Evolutionary conservation across 2,113 vertebrate genomes (phyloP), one percentile per base, ranked within the genome.

Genomic region (Amphilophus citrinellus): DNA sequence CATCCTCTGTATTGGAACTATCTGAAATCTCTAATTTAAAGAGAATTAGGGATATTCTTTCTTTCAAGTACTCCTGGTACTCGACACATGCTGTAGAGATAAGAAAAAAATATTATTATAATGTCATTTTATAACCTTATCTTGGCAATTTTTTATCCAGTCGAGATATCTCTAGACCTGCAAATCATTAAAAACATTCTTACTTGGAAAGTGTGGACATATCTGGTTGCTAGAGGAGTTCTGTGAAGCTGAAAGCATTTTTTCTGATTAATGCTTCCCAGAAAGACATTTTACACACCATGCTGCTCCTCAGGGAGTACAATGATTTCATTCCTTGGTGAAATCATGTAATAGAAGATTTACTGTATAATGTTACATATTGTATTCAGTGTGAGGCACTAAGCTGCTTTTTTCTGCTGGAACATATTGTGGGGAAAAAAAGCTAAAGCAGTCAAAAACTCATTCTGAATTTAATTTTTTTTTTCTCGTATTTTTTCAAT

Each of bases 211-310:
- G 15, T 77, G 44, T 18, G 18, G 66, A 47, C 32, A 22, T 35
- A 76, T 32, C 0, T 66, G 27, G 14, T 10, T 73, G 17, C 27
- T 73, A 20, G 17, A 80, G 32, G 53, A 76, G 62, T 35, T 83
- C 0, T 78, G 42, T 13, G 27, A 83, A 83, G 78, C 24, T 59
- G 11, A 56, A 73, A 77, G 44, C 32, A 79, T 47, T 7, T 80
- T 80, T 68, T 61, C 32, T 0, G 2, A 50, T 76, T 27, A 56
- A 7, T 73, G 50, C 35, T 59, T 58, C 18, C n/a, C 39, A 65
- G 58, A 65, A 53, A 75, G 50, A 47, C 58, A 82, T 20, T 27
- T 79, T 24, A 47, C 37, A 60, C 27, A 73, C 20, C 32, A 57
- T 7, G 37, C 10, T 76, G 66, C 66, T 80, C 35, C 65, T 37